Base-by-base conservation (phyloP, 2,888 invertebrate genomes). In the Agrypnus murinus region DNA sequence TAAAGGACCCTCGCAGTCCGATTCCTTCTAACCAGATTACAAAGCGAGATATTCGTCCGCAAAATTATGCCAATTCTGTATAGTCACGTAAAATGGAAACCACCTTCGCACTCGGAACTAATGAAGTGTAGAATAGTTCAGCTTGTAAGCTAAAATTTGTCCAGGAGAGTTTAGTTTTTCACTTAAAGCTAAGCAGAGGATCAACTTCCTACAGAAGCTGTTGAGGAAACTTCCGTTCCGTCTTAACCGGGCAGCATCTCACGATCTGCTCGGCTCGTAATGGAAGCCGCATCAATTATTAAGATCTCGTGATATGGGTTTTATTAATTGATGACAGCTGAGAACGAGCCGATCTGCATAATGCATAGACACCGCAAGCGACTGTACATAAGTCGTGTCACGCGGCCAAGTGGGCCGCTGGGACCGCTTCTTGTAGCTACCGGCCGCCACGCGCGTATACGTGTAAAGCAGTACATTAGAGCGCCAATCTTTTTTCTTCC, bases 291-390 rank as follows among this genome's bases (percentile, higher is more conserved):
- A 85, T 86, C 81, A 86, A 86, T 83, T 85, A 86, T 86, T 84
- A 80, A 86, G 75, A 78, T 78, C 81, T 83, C 84, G 82, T 86
- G 86, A 86, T 86, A 86, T 83, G 84, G 84, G 83, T 81, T 81
- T 86, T 86, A 86, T 86, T 86, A 86, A 86, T 86, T 86, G 86
- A 86, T 86, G 86, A 84, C 84, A 85, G 82, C 79, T 79, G 77
- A 82, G 75, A 79, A 81, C 80, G 79, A 79, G 80, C 76, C 78
- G 81, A 82, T 82, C 79, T 85, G 81, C 84, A 85, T 85, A 84
- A 85, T 84, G 80, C 81, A 85, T 82, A 77, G 75, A 66, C 74
- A 73, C 75, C 75, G 72, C 76, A 74, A 69, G 73, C 73, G 67
- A 73, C 74, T 70, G 69, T 72, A 73, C 74, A 73, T 72, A 71